Evolutionary conservation across 2,888 invertebrate genomes (phyloP).

Genomic region (Cyrtodaria siliqua): DNA sequence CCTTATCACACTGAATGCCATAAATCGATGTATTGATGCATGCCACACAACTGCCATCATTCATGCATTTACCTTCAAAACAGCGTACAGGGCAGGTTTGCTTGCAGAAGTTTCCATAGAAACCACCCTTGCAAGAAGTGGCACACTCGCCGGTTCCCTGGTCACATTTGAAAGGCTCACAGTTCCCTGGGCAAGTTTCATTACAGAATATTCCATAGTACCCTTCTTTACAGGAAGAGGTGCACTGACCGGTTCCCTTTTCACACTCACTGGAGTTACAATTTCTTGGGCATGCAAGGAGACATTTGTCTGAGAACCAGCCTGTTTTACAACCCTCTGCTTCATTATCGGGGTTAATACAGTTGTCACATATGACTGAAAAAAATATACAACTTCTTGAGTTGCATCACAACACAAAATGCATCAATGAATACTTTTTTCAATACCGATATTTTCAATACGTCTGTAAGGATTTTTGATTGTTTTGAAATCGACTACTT

Average conservation of each 20-base stretch:
- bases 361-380: slow-evolving; percentile 2
- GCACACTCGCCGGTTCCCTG: no score
- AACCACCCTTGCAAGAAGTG: no score
- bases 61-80: background rate
- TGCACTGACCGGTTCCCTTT: background rate
- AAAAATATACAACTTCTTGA: no score
- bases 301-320: slow-evolving; percentile 29
- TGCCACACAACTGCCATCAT: background rate
- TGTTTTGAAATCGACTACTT: no score
- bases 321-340: slow-evolving; percentile 24
- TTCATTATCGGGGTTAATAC: background rate
- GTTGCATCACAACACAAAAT: no score
- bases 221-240: background rate
- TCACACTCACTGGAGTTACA: slow-evolving; percentile 11
- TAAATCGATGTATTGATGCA: background rate
- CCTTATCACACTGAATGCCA: background rate
- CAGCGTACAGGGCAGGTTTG: no score
- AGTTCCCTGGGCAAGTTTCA: background rate
- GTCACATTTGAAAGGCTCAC: no score
- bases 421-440: no score
- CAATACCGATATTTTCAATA: no score
- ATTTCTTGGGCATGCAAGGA: slow-evolving; percentile 6
- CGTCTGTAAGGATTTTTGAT: no score
- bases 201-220: background rate
- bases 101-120: no score